A percentile compares a stretch with the other conserved stretches of the same genome.
These are phyloP conservation scores for Chironomus riparius DNA, from an alignment of 2,888 invertebrate species.

Conservation along the genomic window DNA sequence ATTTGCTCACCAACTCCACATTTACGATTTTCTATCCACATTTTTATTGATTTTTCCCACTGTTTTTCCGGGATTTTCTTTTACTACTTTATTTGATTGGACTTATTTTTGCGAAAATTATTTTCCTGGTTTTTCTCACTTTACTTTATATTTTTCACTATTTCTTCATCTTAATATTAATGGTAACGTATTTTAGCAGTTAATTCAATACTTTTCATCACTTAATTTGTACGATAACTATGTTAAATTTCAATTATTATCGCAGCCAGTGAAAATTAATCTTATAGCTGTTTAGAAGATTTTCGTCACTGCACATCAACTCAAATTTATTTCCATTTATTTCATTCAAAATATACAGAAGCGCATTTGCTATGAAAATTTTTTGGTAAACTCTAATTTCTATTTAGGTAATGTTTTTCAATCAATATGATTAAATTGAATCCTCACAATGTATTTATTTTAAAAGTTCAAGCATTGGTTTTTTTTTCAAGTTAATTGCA, in stretches of 20 bases:
- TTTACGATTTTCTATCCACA: conserved; percentile 44
- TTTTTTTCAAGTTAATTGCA: too few relatives aligned
- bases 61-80: conserved; percentile 16
- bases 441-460: too few relatives aligned
- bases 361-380: too few relatives aligned
- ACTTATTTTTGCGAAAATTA: conserved; percentile 8
- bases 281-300: too few relatives aligned
- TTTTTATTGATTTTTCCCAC: conserved; percentile 29
- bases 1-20: conserved; percentile 42
- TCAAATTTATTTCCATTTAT: too few relatives aligned
- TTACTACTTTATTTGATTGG: background rate
- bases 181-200: conserved; percentile 2
- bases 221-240: background rate
- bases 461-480: too few relatives aligned
- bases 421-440: too few relatives aligned
- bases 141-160: background rate
- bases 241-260: background rate
- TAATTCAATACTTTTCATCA: background rate
- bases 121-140: background rate
- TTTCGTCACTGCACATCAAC: too few relatives aligned
- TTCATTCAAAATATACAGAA: too few relatives aligned
- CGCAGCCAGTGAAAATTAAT: too few relatives aligned
- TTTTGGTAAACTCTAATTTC: too few relatives aligned
- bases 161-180: background rate
- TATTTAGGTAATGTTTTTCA: too few relatives aligned